phyloP scores from a whole-genome alignment of 1,140 invertebrate genomes.

The Papilio polytes region DNA sequence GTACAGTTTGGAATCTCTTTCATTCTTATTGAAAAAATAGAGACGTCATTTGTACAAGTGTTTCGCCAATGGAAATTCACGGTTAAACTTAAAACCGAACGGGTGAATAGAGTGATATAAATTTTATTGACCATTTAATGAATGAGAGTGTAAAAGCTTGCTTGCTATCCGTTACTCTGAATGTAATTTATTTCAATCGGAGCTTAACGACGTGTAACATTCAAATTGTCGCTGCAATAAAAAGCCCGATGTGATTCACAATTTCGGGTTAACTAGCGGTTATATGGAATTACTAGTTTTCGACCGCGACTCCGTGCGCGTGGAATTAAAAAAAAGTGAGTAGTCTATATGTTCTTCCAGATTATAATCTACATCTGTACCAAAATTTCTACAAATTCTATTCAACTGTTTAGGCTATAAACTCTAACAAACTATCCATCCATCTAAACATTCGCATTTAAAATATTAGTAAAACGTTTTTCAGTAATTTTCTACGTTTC shows the following conservation, averaged over 20 bases:
- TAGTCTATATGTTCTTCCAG: no score
- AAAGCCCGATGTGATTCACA: neutral
- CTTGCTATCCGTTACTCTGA: slow-evolving; percentile 8
- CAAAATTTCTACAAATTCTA: no score
- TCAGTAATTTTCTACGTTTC: neutral
- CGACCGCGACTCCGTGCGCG: no score
- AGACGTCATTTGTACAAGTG: no score
- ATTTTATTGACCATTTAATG: slow-evolving; percentile 22
- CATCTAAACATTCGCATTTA: no score
- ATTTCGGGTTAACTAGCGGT: slow-evolving; percentile 12
- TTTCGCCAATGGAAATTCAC: neutral
- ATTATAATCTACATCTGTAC: no score
- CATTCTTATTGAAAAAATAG: no score
- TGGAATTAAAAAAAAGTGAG: no score
- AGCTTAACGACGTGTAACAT: slow-evolving; percentile 8
- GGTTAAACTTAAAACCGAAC: neutral
- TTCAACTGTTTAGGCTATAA: no score
- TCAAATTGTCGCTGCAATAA: slow-evolving; percentile 18
- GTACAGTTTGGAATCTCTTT: no score
- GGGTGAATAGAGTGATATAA: neutral
- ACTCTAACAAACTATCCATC: no score
- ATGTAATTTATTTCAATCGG: slow-evolving; percentile 23
- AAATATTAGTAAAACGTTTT: no score
- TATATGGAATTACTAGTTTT: neutral
- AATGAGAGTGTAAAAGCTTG: slow-evolving; percentile 19